Conservation (phyloP, 2,888 invertebrate genomes). For the Thereva unica region DNA sequence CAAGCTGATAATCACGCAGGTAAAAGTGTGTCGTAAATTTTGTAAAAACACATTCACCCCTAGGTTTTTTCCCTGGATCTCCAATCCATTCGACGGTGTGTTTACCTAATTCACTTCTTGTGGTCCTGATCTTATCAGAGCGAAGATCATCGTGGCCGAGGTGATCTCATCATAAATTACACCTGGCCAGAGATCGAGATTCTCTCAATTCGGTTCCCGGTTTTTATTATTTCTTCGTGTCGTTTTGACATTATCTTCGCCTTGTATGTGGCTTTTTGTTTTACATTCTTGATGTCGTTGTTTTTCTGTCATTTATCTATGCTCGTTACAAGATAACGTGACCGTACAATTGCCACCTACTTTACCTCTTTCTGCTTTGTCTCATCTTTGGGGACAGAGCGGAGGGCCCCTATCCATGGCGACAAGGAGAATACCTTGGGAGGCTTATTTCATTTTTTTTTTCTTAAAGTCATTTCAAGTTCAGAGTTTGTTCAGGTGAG, state of each 20-base stretch:
- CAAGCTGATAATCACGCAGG: slow-evolving; percentile 24
- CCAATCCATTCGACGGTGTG: slow-evolving; percentile 14
- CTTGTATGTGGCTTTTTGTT: slow-evolving; percentile 35
- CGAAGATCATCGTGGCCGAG: slow-evolving; percentile 35
- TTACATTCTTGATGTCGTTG: slow-evolving; percentile 33
- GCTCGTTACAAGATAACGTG: slow-evolving; percentile 40
- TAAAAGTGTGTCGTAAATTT: slow-evolving; percentile 34
- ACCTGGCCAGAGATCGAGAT: slow-evolving; percentile 38
- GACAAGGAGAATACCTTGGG: too few relatives aligned
- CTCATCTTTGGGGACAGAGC: too few relatives aligned
- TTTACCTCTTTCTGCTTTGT: slow-evolving; percentile 21
- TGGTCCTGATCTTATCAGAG: slow-evolving; percentile 37
- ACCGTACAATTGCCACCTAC: slow-evolving; percentile 41
- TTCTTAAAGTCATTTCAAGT: too few relatives aligned
- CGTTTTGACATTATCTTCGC: slow-evolving; percentile 36
- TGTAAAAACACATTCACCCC: slow-evolving; percentile 32
- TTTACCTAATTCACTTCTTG: slow-evolving; percentile 34
- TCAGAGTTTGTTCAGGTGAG: too few relatives aligned
- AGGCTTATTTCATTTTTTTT: too few relatives aligned
- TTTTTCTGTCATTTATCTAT: slow-evolving; percentile 33
- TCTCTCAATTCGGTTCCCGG: slow-evolving; percentile 29
- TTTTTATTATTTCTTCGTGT: slow-evolving; percentile 37
- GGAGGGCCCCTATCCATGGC: too few relatives aligned
- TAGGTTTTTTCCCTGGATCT: slow-evolving; percentile 16
- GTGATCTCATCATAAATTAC: slow-evolving; percentile 40